These are phyloP conservation scores for Stichodactyla mertensii DNA, from an alignment of 64 coral and sea anemone species.

Conservation along the genomic window DNA sequence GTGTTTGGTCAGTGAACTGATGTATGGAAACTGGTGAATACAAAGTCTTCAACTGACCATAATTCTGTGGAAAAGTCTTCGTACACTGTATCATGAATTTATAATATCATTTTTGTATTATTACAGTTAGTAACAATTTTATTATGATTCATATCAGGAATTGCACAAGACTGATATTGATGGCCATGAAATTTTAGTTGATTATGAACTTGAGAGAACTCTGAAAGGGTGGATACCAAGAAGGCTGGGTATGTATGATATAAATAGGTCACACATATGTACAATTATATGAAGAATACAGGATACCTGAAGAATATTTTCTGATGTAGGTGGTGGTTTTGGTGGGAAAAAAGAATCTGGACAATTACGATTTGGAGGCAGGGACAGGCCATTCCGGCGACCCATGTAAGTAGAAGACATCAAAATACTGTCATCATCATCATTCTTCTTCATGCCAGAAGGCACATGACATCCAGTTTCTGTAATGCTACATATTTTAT, in stretches of 20 bases:
- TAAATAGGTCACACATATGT: not conserved
- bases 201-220: conserved; percentile 85
- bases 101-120: no score
- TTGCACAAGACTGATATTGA: conserved; percentile 66
- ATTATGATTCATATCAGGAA: conserved; percentile 36
- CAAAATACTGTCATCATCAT: not conserved
- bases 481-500: no score
- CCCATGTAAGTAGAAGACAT: conserved; percentile 68
- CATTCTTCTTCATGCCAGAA: no score
- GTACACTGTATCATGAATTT: no score
- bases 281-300: not conserved
- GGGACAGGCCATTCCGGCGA: conserved; percentile 83
- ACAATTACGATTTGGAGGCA: conserved; percentile 95
- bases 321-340: conserved; percentile 77
- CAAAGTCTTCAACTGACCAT: no score
- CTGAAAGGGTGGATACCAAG: conserved; percentile 94
- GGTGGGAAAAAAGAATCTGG: conserved; percentile 97
- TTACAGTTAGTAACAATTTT: no score
- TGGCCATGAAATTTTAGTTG: conserved; percentile 78
- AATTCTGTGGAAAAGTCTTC: no score
- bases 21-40: no score
- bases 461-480: no score
- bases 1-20: no score
- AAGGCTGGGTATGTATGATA: conserved; percentile 58
- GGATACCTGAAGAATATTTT: not conserved